Percentiles rank a stretch among this genome's conserved stretches.
phyloP scores from a whole-genome alignment of 2,888 invertebrate genomes.

The Aromia moschata region DNA sequence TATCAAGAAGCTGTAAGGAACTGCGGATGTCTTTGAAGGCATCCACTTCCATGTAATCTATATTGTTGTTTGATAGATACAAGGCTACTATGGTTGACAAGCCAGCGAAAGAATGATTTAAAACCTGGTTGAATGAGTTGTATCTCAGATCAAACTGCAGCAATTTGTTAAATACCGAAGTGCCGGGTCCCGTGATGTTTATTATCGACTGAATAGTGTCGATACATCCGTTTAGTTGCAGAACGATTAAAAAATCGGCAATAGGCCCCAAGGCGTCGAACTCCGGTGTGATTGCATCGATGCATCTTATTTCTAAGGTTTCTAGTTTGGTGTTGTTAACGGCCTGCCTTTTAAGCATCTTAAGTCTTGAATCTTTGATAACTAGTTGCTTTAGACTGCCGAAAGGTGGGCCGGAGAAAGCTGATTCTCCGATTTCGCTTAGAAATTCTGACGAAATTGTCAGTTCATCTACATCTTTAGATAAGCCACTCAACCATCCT shows the following conservation, averaged over 20 bases:
- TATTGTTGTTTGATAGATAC: conserved; percentile 15
- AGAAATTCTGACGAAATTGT: conserved; percentile 23
- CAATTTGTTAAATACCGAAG: conserved; percentile 8
- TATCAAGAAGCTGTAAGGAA: conserved; percentile 2
- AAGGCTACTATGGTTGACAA: conserved; percentile 3
- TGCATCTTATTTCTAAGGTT: conserved; percentile 18
- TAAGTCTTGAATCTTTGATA: conserved; percentile 5
- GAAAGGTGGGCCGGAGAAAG: conserved; percentile 42
- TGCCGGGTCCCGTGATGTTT: conserved; percentile 16
- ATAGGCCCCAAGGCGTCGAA: conserved; percentile 16
- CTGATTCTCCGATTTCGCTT: conserved; percentile 28
- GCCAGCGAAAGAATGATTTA: conserved; percentile 11
- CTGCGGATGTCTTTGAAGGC: conserved; percentile 13
- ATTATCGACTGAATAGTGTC: not conserved
- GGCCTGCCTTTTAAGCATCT: not conserved
- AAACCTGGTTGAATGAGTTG: conserved; percentile 16
- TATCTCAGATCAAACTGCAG: conserved; percentile 10
- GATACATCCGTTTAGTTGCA: conserved; percentile 20
- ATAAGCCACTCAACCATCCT: conserved; percentile 29
- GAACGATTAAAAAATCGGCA: conserved; percentile 10
- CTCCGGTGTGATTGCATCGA: not conserved
- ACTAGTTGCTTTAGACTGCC: conserved; percentile 1
- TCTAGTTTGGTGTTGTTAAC: conserved; percentile 7
- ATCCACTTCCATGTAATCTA: conserved; percentile 5
- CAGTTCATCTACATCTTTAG: conserved; percentile 15